Percentiles rank a stretch among this genome's conserved stretches.
phyloP scores from a whole-genome alignment of 2,113 vertebrate species.

The Eleginops maclovinus region DNA sequence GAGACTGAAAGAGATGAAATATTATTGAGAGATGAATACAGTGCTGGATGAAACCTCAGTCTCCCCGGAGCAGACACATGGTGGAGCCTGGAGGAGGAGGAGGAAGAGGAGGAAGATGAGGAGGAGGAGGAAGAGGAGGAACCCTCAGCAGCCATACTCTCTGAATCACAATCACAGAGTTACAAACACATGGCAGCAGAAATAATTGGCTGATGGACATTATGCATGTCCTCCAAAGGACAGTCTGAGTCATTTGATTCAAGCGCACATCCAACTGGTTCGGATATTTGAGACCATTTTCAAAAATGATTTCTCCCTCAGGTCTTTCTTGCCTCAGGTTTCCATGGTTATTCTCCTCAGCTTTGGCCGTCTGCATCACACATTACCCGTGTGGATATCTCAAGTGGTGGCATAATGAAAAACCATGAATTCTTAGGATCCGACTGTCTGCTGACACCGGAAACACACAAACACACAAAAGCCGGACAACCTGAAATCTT shows the following conservation, averaged over 20 bases:
- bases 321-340: slow-evolving; percentile 7
- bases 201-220: neutral
- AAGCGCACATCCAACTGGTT: neutral
- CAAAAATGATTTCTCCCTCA: neutral
- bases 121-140: no score
- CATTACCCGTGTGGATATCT: slow-evolving; percentile 1
- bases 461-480: no score
- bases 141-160: no score
- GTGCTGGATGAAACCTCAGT: no score
- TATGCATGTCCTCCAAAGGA: neutral
- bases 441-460: neutral
- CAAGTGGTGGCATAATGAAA: neutral
- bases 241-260: slow-evolving; percentile 4
- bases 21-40: no score
- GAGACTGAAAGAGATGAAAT: no score
- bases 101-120: no score
- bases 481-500: no score
- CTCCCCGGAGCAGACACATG: no score
- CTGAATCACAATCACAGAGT: slow-evolving; percentile 16
- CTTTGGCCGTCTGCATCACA: slow-evolving; percentile 17
- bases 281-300: neutral
- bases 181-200: neutral
- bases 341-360: slow-evolving; percentile 13
- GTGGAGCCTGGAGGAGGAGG: no score
- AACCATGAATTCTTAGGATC: neutral